phyloP scores from a whole-genome alignment of 2,888 invertebrate genomes.

The Trissoscelio sp. region DNA sequence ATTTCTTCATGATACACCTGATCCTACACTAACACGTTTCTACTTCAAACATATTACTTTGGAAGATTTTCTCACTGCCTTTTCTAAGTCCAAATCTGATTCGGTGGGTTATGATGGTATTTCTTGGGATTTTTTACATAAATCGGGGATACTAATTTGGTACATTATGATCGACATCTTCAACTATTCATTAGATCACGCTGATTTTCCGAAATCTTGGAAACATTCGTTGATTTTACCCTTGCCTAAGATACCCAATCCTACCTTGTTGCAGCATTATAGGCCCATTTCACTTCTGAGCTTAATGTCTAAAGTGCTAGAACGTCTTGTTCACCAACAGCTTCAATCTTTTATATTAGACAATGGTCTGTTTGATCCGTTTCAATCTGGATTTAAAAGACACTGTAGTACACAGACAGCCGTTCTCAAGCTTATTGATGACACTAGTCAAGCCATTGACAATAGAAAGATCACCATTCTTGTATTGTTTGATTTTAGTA shows the following conservation, averaged over 20 bases:
- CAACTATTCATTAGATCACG: background rate
- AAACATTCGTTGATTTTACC: background rate
- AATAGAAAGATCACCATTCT: background rate
- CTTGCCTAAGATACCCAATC: background rate
- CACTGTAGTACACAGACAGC: background rate
- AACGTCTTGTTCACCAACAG: constrained; percentile 4
- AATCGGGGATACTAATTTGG: background rate
- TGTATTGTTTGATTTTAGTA: constrained; percentile 7
- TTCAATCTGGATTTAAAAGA: too few relatives aligned
- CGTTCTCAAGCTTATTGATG: background rate
- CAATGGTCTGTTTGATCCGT: background rate
- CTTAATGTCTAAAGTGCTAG: background rate
- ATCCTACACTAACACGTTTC: background rate
- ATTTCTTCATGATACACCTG: background rate
- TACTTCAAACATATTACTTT: background rate
- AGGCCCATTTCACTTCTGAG: constrained; percentile 5
- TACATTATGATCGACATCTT: background rate
- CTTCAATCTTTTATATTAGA: background rate
- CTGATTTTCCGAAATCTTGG: background rate
- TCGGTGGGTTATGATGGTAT: constrained; percentile 2
- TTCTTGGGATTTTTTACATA: background rate
- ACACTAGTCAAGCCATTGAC: background rate
- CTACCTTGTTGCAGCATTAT: background rate
- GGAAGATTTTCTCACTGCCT: background rate
- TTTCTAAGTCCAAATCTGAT: background rate